Percentiles rank a stretch among this genome's conserved stretches.
Evolutionary conservation across 2,888 invertebrate genomes (phyloP).

Genomic region (Eilema griseolum): DNA sequence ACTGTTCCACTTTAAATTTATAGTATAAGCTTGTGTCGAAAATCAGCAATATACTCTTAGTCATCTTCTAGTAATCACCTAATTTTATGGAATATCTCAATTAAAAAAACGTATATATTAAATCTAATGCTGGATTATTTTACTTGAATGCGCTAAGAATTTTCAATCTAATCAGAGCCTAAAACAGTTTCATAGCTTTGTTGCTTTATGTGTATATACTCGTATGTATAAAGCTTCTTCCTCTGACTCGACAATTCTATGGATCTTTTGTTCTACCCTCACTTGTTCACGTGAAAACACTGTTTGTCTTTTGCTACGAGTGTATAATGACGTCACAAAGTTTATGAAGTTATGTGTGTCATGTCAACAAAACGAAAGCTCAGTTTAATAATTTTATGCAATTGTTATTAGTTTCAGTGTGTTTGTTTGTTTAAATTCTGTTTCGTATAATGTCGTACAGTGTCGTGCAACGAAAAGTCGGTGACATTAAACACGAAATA

Average conservation of each 20-base stretch:
- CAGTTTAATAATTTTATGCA: neutral
- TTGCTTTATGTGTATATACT: slow-evolving; percentile 31
- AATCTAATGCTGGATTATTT: too few species aligned
- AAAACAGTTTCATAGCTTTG: slow-evolving; percentile 28
- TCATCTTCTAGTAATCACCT: too few species aligned
- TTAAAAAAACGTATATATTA: too few species aligned
- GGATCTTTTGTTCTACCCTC: slow-evolving; percentile 43
- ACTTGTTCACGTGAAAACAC: slow-evolving; percentile 47
- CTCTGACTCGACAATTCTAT: slow-evolving; percentile 46
- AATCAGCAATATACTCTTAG: too few species aligned
- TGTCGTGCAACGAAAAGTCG: too few species aligned
- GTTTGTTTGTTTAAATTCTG: too few species aligned
- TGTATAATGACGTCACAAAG: slow-evolving; percentile 34
- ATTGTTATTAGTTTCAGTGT: neutral
- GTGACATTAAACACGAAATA: too few species aligned
- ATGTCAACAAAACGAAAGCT: slow-evolving; percentile 13
- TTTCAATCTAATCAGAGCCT: slow-evolving; percentile 12
- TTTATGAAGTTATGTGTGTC: slow-evolving; percentile 27
- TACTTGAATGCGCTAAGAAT: neutral
- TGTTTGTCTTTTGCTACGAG: slow-evolving; percentile 50
- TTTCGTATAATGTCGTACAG: too few species aligned
- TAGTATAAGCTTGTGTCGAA: too few species aligned
- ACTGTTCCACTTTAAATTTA: too few species aligned
- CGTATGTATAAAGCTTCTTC: slow-evolving; percentile 36
- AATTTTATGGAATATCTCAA: too few species aligned